phyloP scores from a whole-genome alignment of 2,888 invertebrate genomes.

The Allophyes oxyacanthae region DNA sequence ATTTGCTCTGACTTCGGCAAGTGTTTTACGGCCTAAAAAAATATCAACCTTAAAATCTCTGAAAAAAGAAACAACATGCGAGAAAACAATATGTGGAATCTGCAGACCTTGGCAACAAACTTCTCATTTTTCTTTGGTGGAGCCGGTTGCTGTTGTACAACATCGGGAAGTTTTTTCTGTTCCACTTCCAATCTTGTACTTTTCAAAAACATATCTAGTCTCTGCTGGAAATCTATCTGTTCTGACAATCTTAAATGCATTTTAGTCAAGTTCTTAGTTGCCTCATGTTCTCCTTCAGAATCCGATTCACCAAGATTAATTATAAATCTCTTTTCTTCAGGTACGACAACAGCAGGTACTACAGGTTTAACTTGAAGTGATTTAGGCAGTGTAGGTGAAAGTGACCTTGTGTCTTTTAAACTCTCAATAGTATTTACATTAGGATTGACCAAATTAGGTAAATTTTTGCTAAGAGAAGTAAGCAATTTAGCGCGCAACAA shows the following conservation, averaged over 20 bases:
- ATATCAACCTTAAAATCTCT: constrained; percentile 31
- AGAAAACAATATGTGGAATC: constrained; percentile 12
- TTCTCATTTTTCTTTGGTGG: constrained; percentile 72
- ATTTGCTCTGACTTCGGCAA: constrained; percentile 85
- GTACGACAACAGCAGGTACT: constrained; percentile 44
- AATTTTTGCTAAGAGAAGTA: constrained; percentile 89
- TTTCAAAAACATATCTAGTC: constrained; percentile 82
- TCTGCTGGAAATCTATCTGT: constrained; percentile 82
- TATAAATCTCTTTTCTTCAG: constrained; percentile 81
- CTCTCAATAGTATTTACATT: constrained; percentile 59
- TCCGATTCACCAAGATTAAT: constrained; percentile 83
- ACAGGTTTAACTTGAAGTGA: constrained; percentile 40
- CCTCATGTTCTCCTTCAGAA: constrained; percentile 86
- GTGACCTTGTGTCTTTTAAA: constrained; percentile 42
- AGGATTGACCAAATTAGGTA: constrained; percentile 78
- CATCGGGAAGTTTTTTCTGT: constrained; percentile 72
- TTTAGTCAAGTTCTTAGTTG: constrained; percentile 85
- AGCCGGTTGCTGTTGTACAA: constrained; percentile 64
- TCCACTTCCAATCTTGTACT: constrained; percentile 82
- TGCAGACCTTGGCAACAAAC: constrained; percentile 81
- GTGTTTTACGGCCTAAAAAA: constrained; percentile 81
- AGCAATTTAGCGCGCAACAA: constrained; percentile 89
- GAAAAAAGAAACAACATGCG: constrained; percentile 17
- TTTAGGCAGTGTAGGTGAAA: constrained; percentile 29
- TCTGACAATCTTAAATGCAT: constrained; percentile 85